These are phyloP conservation scores for Esox niger DNA, from an alignment of 2,113 vertebrate species.

Conservation along the genomic window DNA sequence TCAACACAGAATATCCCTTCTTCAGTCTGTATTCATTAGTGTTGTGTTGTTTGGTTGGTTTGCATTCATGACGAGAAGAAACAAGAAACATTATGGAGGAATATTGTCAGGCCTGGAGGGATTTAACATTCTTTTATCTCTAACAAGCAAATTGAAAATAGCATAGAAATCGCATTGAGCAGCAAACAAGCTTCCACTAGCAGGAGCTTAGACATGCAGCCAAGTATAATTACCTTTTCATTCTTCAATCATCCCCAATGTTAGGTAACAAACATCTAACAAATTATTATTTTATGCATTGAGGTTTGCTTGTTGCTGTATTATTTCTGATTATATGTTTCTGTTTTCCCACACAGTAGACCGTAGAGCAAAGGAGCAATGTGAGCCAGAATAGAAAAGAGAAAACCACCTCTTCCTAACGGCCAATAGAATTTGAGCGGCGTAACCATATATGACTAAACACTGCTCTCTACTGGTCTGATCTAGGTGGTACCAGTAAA, in stretches of 20 bases:
- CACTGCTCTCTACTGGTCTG: slow-evolving; percentile 36
- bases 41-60: background rate
- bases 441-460: slow-evolving; percentile 24
- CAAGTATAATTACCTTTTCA: slow-evolving; percentile 10
- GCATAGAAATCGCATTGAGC: slow-evolving; percentile 18
- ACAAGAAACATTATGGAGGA: background rate
- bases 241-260: background rate
- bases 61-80: background rate
- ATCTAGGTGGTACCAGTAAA: background rate
- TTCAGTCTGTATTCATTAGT: too few species aligned
- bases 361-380: background rate
- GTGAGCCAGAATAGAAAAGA: too few species aligned
- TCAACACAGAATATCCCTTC: too few species aligned
- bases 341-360: background rate
- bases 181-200: slow-evolving; percentile 7
- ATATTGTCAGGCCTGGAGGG: background rate
- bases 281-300: background rate
- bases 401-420: background rate
- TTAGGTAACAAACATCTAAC: background rate
- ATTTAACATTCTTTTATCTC: slow-evolving; percentile 8
- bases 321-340: slow-evolving; percentile 3
- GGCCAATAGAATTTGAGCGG: background rate
- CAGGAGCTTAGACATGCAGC: background rate
- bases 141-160: slow-evolving; percentile 22
- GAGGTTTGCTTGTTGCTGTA: background rate